Evolutionary conservation across 2,888 invertebrate genomes (phyloP), one percentile per base, ranked within the genome.

Genomic region (Epinotia brunnichana): DNA sequence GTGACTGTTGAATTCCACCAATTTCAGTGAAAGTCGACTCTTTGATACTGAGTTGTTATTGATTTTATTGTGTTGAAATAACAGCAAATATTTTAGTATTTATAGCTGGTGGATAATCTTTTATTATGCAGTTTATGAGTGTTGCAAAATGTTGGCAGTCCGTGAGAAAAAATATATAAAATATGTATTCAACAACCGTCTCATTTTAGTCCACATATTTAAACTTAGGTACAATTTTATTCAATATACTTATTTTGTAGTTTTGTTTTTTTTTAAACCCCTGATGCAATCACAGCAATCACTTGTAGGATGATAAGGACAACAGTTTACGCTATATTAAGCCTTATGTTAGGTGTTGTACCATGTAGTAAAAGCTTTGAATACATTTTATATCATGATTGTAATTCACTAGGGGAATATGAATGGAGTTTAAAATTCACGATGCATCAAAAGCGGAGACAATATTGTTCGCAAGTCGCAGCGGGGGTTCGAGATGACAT

Each of bases 401-500:
- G 81, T 79, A 83, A 83, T 81, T 85, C 82, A 81, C 80, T 82
- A 81, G 78, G 87, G 86, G 85, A 88, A 87, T 89, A 90, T 90
- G 90, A 90, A 90, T 90, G 88, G 88, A 91, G 89, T 90, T 90
- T 87, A 88, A 90, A 90, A 90, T 89, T 91, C 87, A 91, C 87
- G 85, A 87, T 87, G 85, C 87, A 86, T 89, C 89, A 89, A 69
- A 86, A 85, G 87, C 84, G 87, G 90, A 90, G 89, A 92, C 92
- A 92, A 92, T 92, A 91, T 91, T 91, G 92, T 92, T 92, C 89
- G 85, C 91, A 85, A 86, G 86, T 83, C 92, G 78, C 92, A 86
- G 90, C 89, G 85, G 92, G 92, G 85, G 86, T 84, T 82, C 89
- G 83, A 92, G 92, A 92, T 92, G 92, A 90, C 92, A 92, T 93